phyloP scores from a whole-genome alignment of 2,113 vertebrate species.

The Epinephelus moara region DNA sequence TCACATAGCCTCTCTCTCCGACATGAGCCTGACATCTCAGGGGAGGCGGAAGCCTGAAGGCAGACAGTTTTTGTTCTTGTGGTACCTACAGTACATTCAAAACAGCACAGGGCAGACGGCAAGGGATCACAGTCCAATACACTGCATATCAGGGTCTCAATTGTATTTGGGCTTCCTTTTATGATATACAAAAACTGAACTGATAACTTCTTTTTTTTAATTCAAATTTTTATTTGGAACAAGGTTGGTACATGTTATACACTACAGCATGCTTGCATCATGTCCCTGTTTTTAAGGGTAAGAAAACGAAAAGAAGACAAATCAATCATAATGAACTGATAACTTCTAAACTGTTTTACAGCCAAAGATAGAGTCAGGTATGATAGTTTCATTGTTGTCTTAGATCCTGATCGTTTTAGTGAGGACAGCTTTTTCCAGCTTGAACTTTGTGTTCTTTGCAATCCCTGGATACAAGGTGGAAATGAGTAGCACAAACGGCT shows the following conservation, averaged over 20 bases:
- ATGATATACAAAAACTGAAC: neutral
- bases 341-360: neutral
- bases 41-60: slow-evolving; percentile 30
- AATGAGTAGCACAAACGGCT: slow-evolving; percentile 1
- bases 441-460: neutral
- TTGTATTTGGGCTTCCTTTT: slow-evolving; percentile 8
- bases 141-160: neutral
- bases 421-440: neutral
- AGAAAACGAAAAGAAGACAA: no score
- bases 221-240: no score
- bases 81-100: slow-evolving; percentile 10
- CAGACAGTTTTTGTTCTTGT: slow-evolving; percentile 20
- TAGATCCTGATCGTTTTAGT: neutral
- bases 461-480: slow-evolving; percentile 3
- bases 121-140: slow-evolving; percentile 40
- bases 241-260: no score
- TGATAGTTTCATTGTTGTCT: neutral
- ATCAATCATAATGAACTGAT: neutral
- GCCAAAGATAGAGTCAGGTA: neutral
- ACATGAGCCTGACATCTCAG: slow-evolving; percentile 31
- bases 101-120: slow-evolving; percentile 31
- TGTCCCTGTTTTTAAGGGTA: no score
- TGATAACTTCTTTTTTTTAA: neutral
- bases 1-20: slow-evolving; percentile 2
- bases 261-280: no score